Conservation (phyloP, 2,113 vertebrate species). For the Ceyx melanurus region DNA sequence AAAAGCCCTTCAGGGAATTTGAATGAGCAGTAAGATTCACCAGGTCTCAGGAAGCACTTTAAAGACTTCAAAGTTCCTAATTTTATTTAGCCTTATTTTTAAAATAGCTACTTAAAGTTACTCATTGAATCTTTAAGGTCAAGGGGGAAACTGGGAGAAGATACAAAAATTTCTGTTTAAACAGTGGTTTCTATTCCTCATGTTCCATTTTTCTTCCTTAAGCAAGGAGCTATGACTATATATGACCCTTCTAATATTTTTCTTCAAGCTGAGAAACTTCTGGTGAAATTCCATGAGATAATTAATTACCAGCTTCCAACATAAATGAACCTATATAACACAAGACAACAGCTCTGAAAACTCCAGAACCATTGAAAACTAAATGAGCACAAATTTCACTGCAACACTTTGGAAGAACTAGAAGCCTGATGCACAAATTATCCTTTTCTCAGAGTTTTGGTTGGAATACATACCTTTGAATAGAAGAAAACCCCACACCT, state of each 20-base stretch:
- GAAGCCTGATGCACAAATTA: not conserved
- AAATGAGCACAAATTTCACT: not conserved
- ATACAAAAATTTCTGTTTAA: not conserved
- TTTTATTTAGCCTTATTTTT: not conserved
- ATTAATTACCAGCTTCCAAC: not conserved
- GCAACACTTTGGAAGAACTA: not conserved
- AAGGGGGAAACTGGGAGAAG: not conserved
- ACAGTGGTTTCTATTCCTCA: not conserved
- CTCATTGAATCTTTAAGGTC: not conserved
- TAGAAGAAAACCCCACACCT: not conserved
- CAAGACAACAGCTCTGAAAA: not conserved
- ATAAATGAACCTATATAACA: not conserved
- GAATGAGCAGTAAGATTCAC: not conserved
- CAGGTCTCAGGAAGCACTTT: not conserved
- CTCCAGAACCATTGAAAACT: not conserved
- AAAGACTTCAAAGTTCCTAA: not conserved
- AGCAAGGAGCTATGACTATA: not conserved
- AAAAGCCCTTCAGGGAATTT: not conserved
- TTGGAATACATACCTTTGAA: not conserved
- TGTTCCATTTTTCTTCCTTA: not conserved
- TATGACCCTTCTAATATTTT: not conserved
- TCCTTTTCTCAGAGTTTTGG: too few species aligned
- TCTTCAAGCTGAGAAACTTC: not conserved
- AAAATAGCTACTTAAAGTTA: not conserved
- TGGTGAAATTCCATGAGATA: not conserved